These are phyloP conservation scores for Galerucella nymphaeae DNA, from an alignment of 2,888 invertebrate species.

Conservation along the genomic window DNA sequence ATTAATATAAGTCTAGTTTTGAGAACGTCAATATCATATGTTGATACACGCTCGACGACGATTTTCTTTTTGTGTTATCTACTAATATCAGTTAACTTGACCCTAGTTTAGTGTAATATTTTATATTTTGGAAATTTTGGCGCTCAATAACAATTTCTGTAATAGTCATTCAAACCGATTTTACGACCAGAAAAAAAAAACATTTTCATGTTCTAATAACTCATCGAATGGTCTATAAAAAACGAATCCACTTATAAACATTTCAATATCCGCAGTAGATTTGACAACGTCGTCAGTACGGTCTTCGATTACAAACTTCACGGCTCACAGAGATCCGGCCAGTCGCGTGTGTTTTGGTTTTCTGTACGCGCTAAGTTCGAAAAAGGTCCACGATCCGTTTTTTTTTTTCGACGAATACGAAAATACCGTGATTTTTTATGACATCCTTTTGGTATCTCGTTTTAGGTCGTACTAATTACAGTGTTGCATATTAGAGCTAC, in stretches of 20 bases:
- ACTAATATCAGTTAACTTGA: too few relatives aligned
- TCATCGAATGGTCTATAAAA: background rate
- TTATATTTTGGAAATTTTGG: too few relatives aligned
- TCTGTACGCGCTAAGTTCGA: slow-evolving; percentile 37
- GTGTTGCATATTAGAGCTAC: slow-evolving; percentile 2
- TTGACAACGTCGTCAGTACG: slow-evolving; percentile 30
- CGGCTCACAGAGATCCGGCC: slow-evolving; percentile 41
- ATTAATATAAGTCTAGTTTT: too few relatives aligned
- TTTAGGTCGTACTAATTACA: slow-evolving; percentile 18
- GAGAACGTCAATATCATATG: too few relatives aligned
- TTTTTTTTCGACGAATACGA: slow-evolving; percentile 34
- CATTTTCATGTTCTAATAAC: background rate
- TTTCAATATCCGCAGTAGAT: slow-evolving; percentile 3
- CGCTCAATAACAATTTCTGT: too few relatives aligned
- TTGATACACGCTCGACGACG: too few relatives aligned
- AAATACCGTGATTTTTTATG: slow-evolving; percentile 35
- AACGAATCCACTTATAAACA: too few relatives aligned
- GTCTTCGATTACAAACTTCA: slow-evolving; percentile 41
- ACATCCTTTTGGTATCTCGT: slow-evolving; percentile 20
- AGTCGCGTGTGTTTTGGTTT: slow-evolving; percentile 43
- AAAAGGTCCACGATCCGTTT: slow-evolving; percentile 40
- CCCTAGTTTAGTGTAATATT: too few relatives aligned
- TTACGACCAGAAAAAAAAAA: background rate
- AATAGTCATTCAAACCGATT: background rate
- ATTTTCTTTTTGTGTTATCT: too few relatives aligned